A percentile compares a stretch with the other conserved stretches of the same genome.
Evolutionary conservation across 2,113 vertebrate genomes (phyloP).

Genomic region (Petroica traversi): DNA sequence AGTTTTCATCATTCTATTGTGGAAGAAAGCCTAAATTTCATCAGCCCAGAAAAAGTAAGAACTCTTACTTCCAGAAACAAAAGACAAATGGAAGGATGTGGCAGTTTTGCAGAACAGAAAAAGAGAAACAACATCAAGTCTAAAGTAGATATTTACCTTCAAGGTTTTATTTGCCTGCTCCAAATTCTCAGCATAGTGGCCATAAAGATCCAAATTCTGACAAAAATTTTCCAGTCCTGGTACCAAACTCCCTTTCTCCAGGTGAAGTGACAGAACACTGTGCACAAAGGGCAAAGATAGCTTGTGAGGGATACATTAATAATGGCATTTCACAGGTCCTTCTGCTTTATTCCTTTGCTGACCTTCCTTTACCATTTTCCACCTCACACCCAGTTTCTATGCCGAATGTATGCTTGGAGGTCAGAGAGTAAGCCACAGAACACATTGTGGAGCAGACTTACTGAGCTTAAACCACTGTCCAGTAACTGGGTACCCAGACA

Average conservation of each 20-base stretch:
- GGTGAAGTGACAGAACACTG: constrained; percentile 81
- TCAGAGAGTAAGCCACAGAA: background rate
- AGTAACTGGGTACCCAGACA: background rate
- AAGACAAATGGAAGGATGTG: background rate
- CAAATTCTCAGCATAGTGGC: constrained; percentile 83
- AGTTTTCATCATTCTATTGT: background rate
- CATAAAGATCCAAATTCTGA: constrained; percentile 81
- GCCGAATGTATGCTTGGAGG: background rate
- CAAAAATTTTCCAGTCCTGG: constrained; percentile 83
- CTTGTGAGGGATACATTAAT: background rate
- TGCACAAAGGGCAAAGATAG: background rate
- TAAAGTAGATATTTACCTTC: constrained; percentile 68
- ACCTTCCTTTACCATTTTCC: background rate
- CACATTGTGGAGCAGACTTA: background rate
- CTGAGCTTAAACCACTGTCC: background rate
- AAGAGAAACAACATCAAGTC: background rate
- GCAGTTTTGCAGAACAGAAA: background rate
- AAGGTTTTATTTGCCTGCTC: constrained; percentile 78
- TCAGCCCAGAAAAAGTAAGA: background rate
- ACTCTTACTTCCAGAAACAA: background rate
- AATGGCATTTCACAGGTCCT: background rate
- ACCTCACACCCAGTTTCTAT: background rate
- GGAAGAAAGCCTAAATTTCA: background rate
- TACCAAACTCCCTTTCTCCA: constrained; percentile 81
- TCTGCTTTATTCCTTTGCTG: background rate